phyloP scores from a whole-genome alignment of 1,140 invertebrate species.

The Drosophila pandora region DNA sequence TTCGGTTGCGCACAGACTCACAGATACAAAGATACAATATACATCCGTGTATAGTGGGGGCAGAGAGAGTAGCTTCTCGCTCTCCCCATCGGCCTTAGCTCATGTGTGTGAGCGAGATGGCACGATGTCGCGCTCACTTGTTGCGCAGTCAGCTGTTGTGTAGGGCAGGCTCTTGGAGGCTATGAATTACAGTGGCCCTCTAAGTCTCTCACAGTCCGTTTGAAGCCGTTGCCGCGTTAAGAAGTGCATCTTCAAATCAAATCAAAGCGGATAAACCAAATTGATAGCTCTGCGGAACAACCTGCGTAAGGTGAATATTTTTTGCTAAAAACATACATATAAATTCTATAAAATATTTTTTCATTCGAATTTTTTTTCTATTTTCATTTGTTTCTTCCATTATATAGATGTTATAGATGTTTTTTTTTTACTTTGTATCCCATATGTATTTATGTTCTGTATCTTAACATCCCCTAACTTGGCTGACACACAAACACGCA shows the following conservation, averaged over 20 bases:
- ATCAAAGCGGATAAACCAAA: conserved; percentile 5
- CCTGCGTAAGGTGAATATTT: conserved; percentile 61
- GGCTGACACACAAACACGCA: conserved; percentile 7
- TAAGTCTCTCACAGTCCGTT: not conserved
- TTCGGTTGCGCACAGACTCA: not conserved
- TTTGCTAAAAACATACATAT: conserved; percentile 7
- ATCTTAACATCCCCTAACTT: conserved; percentile 7
- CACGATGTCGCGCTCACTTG: conserved; percentile 32
- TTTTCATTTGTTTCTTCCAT: conserved; percentile 16
- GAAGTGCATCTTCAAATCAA: conserved; percentile 1
- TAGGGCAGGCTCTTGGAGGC: conserved; percentile 24
- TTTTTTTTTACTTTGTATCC: not conserved
- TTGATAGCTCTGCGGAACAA: not conserved
- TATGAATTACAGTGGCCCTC: not conserved
- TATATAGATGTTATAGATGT: conserved; percentile 14
- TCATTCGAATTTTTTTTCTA: not conserved
- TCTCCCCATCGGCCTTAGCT: not conserved
- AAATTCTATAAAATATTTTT: not conserved
- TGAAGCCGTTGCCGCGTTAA: conserved; percentile 16
- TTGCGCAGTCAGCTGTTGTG: conserved; percentile 42
- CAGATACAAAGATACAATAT: not conserved
- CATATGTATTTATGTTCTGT: conserved; percentile 6
- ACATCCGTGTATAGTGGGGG: not conserved
- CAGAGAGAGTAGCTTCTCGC: not conserved
- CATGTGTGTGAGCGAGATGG: conserved; percentile 32